Conservation (phyloP, 2,888 invertebrate species). For the Marronus borbonicus region DNA sequence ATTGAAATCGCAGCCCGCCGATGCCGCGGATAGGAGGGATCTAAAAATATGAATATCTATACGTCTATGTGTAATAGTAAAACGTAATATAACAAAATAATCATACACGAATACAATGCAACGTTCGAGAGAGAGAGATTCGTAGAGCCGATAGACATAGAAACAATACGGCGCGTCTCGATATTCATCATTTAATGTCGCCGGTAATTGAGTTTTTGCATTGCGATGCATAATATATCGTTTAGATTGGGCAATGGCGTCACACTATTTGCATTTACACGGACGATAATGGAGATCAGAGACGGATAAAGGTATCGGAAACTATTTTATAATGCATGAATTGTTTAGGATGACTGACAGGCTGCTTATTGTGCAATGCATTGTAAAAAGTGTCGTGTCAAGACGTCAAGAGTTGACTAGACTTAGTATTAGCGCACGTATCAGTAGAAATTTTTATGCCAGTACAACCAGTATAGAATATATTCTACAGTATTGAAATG, state of each 20-base stretch:
- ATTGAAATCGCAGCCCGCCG: conserved; percentile 34
- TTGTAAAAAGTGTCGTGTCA: no score
- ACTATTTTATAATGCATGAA: no score
- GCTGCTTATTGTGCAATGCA: no score
- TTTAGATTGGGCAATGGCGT: neutral
- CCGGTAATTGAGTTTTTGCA: conserved; percentile 40
- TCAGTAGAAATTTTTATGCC: no score
- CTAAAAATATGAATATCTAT: conserved; percentile 4
- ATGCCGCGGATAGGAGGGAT: conserved; percentile 13
- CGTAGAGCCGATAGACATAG: neutral
- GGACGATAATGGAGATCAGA: neutral
- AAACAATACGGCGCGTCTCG: conserved; percentile 14
- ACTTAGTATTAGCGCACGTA: no score
- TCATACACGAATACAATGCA: conserved; percentile 12
- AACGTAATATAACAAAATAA: conserved; percentile 23
- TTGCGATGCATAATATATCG: conserved; percentile 13
- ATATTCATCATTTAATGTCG: conserved; percentile 25
- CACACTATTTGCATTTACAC: neutral
- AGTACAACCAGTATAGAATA: no score
- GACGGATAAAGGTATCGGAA: neutral
- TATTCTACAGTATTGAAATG: no score
- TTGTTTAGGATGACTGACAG: no score
- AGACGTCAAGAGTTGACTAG: no score
- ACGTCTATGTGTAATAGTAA: conserved; percentile 7
- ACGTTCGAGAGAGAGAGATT: conserved; percentile 6